Evolutionary conservation across 2,888 invertebrate species (phyloP).

Genomic region (Ctenicera cuprea): DNA sequence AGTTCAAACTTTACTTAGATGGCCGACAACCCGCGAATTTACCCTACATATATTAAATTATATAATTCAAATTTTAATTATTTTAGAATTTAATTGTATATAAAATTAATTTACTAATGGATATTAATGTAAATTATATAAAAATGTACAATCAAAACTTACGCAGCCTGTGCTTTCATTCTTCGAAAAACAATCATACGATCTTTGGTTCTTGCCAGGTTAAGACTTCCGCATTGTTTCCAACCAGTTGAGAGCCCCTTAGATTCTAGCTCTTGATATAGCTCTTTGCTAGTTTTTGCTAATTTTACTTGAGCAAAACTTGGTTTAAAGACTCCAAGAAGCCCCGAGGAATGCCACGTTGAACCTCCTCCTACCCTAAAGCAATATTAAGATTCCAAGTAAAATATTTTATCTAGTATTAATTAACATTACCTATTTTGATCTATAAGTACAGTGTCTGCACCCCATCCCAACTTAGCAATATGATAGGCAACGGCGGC

Average conservation of each 20-base stretch:
- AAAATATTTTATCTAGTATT: background rate
- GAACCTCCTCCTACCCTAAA: constrained; percentile 85
- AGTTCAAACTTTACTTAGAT: too few species aligned
- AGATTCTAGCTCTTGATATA: constrained; percentile 84
- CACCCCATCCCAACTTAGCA: constrained; percentile 87
- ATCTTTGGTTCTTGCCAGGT: constrained; percentile 89
- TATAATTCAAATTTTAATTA: too few species aligned
- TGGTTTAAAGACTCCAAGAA: constrained; percentile 91
- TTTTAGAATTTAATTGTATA: too few species aligned
- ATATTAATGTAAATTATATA: too few species aligned
- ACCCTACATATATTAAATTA: too few species aligned
- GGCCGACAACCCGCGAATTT: too few species aligned
- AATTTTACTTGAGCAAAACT: constrained; percentile 87
- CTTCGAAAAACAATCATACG: constrained; percentile 88
- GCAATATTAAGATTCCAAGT: background rate
- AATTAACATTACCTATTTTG: constrained; percentile 81
- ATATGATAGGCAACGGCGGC: constrained; percentile 94
- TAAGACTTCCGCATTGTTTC: constrained; percentile 93
- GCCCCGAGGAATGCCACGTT: constrained; percentile 88
- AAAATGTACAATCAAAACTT: constrained; percentile 66
- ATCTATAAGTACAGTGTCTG: constrained; percentile 88
- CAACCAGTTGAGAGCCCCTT: constrained; percentile 88
- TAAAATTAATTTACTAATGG: background rate
- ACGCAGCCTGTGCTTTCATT: constrained; percentile 91
- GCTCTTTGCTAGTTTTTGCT: constrained; percentile 85